phyloP scores from a whole-genome alignment of 35 echinoderm and acorn worm species.

The Ophioderma brevispina region DNA sequence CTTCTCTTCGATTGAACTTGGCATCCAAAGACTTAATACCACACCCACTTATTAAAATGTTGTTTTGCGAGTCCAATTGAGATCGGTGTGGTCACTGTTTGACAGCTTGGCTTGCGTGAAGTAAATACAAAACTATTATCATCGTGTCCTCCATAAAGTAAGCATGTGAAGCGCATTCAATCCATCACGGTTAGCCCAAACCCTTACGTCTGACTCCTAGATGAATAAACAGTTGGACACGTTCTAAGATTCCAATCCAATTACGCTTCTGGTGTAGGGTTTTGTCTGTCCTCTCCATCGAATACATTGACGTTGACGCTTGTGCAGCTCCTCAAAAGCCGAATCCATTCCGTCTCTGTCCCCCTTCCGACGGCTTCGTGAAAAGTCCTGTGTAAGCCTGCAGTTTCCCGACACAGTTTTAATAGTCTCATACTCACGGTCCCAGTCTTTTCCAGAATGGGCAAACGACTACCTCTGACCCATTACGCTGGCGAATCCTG shows the following conservation, averaged over 20 bases:
- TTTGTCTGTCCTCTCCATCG: conserved; percentile 68
- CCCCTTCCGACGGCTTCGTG: conserved; percentile 69
- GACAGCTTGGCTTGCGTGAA: not conserved
- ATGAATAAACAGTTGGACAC: conserved; percentile 63
- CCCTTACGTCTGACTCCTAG: conserved; percentile 76
- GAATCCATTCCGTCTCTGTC: conserved; percentile 38
- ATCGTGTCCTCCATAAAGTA: conserved; percentile 60
- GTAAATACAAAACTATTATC: conserved; percentile 67
- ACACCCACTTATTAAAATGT: not conserved
- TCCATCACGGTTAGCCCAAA: conserved; percentile 70
- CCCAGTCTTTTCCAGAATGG: no score
- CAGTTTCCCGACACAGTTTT: not conserved
- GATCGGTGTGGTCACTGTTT: not conserved
- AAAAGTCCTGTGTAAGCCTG: conserved; percentile 39
- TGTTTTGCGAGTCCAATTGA: not conserved
- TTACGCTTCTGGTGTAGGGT: conserved; percentile 69
- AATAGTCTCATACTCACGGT: not conserved
- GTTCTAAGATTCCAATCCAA: conserved; percentile 61
- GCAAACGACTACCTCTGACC: no score
- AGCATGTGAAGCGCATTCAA: conserved; percentile 87
- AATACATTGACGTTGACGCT: conserved; percentile 75
- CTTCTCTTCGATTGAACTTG: not conserved
- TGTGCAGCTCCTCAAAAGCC: conserved; percentile 39
- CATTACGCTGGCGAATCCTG: no score
- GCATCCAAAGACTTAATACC: not conserved